Conservation (phyloP, 2,797 vertebrate species). For the Rhinoraja longicauda region DNA sequence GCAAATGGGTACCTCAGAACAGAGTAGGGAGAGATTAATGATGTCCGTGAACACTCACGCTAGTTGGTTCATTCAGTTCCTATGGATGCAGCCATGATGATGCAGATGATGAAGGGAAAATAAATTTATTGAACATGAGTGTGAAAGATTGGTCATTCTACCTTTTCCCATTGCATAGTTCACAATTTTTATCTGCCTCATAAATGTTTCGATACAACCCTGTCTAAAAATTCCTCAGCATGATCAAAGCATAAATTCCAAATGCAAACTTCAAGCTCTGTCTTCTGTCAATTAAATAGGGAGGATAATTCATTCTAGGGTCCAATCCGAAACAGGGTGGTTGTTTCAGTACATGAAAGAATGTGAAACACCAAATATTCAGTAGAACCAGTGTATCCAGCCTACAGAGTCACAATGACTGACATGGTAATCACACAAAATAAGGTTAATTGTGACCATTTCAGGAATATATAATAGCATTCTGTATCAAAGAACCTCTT, state of each 20-base stretch:
- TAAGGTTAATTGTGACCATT: neutral
- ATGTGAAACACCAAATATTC: neutral
- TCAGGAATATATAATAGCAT: neutral
- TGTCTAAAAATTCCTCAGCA: neutral
- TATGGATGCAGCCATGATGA: too few relatives aligned
- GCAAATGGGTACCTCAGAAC: too few relatives aligned
- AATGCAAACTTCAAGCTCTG: neutral
- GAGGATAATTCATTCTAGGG: neutral
- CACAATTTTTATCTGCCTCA: neutral
- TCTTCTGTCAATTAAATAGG: neutral
- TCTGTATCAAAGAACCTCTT: neutral
- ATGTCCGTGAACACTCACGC: too few relatives aligned
- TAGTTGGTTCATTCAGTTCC: too few relatives aligned
- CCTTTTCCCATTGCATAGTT: neutral
- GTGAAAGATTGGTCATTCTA: neutral
- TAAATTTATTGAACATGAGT: neutral
- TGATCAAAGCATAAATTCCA: neutral
- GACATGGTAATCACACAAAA: neutral
- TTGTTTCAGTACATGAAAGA: slow-evolving; percentile 4
- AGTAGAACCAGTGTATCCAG: neutral
- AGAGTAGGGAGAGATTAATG: too few relatives aligned
- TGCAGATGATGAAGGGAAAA: neutral
- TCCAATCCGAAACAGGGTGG: neutral
- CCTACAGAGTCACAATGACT: neutral
- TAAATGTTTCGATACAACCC: neutral